These are phyloP conservation scores for Thripadectes ignobilis DNA, from an alignment of 2,797 vertebrate genomes.

Conservation along the genomic window DNA sequence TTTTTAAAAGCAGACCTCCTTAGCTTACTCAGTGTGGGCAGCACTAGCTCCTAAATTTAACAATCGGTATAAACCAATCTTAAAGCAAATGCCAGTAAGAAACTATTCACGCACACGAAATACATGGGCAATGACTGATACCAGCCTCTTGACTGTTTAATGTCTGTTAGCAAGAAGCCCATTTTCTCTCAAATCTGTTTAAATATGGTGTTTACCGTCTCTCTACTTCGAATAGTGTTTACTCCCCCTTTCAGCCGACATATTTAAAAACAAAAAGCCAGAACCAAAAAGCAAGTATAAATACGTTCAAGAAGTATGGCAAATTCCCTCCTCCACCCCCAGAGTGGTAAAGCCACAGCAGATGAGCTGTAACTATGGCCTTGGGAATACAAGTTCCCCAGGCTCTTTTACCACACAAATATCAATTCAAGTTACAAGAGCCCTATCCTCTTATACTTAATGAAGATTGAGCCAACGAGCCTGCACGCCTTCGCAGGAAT, in stretches of 20 bases:
- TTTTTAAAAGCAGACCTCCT: neutral
- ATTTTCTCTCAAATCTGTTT: conserved; percentile 32
- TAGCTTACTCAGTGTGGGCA: neutral
- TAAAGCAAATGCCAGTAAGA: conserved; percentile 11
- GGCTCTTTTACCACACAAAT: conserved; percentile 62
- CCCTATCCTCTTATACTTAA: conserved; percentile 31
- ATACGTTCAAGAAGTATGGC: conserved; percentile 48
- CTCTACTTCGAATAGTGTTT: conserved; percentile 16
- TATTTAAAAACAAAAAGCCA: neutral
- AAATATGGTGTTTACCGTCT: conserved; percentile 4
- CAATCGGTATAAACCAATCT: neutral
- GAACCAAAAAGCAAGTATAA: conserved; percentile 21
- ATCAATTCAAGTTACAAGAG: conserved; percentile 59
- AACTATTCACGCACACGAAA: neutral
- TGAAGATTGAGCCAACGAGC: conserved; percentile 35
- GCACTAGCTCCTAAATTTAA: conserved; percentile 8
- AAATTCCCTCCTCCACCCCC: conserved; percentile 64
- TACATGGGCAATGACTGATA: neutral
- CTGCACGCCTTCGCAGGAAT: neutral
- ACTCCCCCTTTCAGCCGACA: conserved; percentile 38
- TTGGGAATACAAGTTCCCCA: conserved; percentile 68
- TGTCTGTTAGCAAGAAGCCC: neutral
- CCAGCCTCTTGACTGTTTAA: neutral
- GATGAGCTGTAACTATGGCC: conserved; percentile 68
- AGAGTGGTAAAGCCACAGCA: conserved; percentile 55